phyloP scores from a whole-genome alignment of 2,888 invertebrate species.

The Pyralis farinalis region DNA sequence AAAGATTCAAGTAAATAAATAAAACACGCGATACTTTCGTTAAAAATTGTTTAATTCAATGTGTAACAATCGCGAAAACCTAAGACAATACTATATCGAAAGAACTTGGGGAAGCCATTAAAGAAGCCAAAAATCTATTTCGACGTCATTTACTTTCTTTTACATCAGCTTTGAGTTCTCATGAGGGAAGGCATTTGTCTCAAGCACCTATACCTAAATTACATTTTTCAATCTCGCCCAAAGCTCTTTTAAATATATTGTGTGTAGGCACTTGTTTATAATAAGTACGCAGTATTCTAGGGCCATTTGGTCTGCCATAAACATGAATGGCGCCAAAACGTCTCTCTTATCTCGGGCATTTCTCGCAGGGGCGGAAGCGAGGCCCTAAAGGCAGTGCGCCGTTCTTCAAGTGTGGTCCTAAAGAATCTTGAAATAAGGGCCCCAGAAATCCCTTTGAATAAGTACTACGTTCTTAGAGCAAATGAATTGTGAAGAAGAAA shows the following conservation, averaged over 20 bases:
- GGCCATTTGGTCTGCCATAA: conserved; percentile 76
- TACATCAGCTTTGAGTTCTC: conserved; percentile 10
- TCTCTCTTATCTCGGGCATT: conserved; percentile 79
- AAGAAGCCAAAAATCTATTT: conserved; percentile 11
- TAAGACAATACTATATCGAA: conserved; percentile 9
- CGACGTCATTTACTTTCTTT: conserved; percentile 15
- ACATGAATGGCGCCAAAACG: conserved; percentile 80
- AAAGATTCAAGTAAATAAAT: too few relatives aligned
- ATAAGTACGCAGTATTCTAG: conserved; percentile 75
- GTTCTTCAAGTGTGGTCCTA: conserved; percentile 75
- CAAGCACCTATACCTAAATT: conserved; percentile 23
- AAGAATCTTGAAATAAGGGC: conserved; percentile 75
- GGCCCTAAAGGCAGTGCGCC: conserved; percentile 60
- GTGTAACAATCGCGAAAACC: too few relatives aligned
- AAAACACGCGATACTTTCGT: too few relatives aligned
- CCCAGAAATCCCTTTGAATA: conserved; percentile 65
- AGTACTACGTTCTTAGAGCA: conserved; percentile 70
- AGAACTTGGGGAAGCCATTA: conserved; percentile 7
- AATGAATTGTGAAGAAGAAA: conserved; percentile 76
- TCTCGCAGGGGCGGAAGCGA: conserved; percentile 74
- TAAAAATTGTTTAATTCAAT: too few relatives aligned
- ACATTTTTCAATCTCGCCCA: conserved; percentile 37
- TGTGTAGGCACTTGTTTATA: conserved; percentile 68
- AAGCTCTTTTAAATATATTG: conserved; percentile 41
- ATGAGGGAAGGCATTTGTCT: neutral